Base-by-base conservation (phyloP, 2,797 vertebrate genomes). In the Typhlichthys eigenmanni region DNA sequence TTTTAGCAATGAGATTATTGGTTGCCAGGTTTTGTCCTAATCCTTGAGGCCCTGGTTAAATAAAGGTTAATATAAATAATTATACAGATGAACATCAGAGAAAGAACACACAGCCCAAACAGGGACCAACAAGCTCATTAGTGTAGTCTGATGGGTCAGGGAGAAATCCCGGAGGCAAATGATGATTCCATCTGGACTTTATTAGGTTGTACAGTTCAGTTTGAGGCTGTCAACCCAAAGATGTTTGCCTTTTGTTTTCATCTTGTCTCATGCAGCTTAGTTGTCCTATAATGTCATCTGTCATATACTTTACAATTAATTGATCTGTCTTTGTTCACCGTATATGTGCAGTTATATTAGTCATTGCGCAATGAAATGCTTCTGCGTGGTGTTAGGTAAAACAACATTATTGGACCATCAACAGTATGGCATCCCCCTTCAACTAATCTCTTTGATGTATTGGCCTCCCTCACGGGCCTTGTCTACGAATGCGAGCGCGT, bases 361-460 rank as follows among this genome's bases (percentile, higher is more conserved):
- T 72, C 69, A 57, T 47, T 61, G 61, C 58, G 64, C 66, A 74
- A 71, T 73, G 69, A 57, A 29, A 14, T 43, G 14, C 58, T 49
- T 50, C 66, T 56, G 52, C 43, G 51, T 24, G 59, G 52, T 74
- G 66, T 16, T 58, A 61, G 47, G 74, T 81, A 62, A 75, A 79
- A 76, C 47, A 1, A 32, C 58, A 58, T 68, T 59, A 74, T 29
- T 29, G 24, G 58, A 72, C 66, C 72, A 82, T 60, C 74, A 66
- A 51, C 57, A 45, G 54, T 57, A 63, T 56, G 72, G 62, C 68
- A 34, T 16, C 55, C 47, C 62, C 50, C 51, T 50, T 34, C 55
- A 58, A 57, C 75, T n/a, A 49, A 52, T 80, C 71, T 58, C 57
- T 68, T 63, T 86, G 78, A 88, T 85, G 24, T 69, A 69, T 85